These are phyloP conservation scores for Augochlorella aurata DNA, from an alignment of 2,888 invertebrate species.

Conservation along the genomic window DNA sequence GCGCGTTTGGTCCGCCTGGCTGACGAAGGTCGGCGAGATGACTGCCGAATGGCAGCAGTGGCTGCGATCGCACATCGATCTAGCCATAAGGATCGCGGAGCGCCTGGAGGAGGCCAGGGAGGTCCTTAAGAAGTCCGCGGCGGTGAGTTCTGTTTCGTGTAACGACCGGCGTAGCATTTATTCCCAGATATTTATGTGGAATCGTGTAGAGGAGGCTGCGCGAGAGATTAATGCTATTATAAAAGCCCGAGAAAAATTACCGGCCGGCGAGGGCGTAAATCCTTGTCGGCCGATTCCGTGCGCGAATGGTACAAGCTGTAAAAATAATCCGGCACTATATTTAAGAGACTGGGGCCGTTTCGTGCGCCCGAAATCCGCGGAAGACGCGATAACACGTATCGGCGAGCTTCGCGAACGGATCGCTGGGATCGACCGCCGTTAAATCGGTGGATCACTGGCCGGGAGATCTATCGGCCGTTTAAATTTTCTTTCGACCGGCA, in stretches of 20 bases:
- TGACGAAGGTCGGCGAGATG: conserved; percentile 70
- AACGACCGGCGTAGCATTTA: background rate
- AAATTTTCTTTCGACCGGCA: conserved; percentile 12
- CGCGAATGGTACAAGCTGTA: background rate
- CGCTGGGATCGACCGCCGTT: background rate
- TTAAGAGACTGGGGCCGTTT: background rate
- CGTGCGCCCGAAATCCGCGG: background rate
- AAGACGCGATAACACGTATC: background rate
- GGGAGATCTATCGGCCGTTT: conserved; percentile 8
- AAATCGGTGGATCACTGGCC: background rate
- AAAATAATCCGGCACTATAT: background rate
- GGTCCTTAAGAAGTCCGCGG: conserved; percentile 15
- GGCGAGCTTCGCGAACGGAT: background rate
- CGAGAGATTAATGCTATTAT: background rate
- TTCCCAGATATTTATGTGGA: conserved; percentile 25
- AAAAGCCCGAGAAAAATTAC: background rate
- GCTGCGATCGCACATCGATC: conserved; percentile 70
- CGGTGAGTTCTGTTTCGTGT: conserved; percentile 35
- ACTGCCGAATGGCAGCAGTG: conserved; percentile 74
- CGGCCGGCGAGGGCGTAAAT: background rate
- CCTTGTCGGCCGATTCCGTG: background rate
- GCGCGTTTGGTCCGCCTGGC: conserved; percentile 74
- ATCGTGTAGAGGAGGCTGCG: background rate
- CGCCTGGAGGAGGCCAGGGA: conserved; percentile 55
- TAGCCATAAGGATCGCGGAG: conserved; percentile 64